These are phyloP conservation scores for Pyrgilauda ruficollis DNA, from an alignment of 2,113 vertebrate genomes.

Conservation along the genomic window DNA sequence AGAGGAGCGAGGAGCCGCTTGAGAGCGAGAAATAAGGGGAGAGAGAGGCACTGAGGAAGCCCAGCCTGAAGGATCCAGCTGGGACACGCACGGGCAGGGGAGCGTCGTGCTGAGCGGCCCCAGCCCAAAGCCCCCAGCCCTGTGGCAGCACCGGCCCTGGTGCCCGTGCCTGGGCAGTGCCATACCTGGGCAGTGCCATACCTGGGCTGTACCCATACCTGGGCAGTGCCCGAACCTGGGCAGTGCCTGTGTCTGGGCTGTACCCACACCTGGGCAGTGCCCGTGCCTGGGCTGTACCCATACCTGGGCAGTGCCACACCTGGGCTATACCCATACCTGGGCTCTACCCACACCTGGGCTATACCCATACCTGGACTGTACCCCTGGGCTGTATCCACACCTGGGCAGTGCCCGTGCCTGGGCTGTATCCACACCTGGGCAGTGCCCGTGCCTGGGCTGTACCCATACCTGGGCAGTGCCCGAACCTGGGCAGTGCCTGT, in stretches of 20 bases:
- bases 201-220: not conserved
- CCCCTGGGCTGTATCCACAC: not conserved
- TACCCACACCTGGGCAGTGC: not conserved
- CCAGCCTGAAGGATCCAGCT: not conserved
- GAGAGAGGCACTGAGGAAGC: not conserved
- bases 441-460: not conserved
- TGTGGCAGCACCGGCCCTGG: accelerated
- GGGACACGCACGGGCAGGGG: accelerated
- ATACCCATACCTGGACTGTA: not conserved
- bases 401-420: not conserved
- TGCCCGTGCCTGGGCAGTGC: accelerated
- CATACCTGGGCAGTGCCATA: not conserved
- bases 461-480: not conserved
- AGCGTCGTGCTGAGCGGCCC: accelerated
- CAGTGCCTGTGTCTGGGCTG: accelerated
- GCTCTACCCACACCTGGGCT: not conserved
- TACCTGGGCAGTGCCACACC: not conserved
- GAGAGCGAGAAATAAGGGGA: slow-evolving; percentile 15
- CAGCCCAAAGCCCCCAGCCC: not conserved
- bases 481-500: not conserved
- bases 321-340: not conserved
- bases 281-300: not conserved
- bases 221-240: not conserved
- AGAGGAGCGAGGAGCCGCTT: slow-evolving; percentile 10
- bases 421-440: not conserved